A percentile compares a stretch with the other conserved stretches of the same genome.
These are phyloP conservation scores for Cyrtorhinus lividipennis DNA, from an alignment of 1,140 invertebrate species.

Conservation along the genomic window DNA sequence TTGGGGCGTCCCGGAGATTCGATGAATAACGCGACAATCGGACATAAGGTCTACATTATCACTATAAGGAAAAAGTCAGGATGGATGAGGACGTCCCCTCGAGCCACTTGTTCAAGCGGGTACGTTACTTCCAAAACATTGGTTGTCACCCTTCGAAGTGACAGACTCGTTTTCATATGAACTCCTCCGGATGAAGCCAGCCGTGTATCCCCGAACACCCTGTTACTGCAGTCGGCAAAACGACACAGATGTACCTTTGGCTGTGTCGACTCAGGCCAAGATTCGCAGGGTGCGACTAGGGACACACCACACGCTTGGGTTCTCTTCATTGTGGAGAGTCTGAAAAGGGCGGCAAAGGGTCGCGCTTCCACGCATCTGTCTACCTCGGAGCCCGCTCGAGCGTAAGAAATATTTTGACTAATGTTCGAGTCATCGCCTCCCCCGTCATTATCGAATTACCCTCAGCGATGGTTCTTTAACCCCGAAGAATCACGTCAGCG, in stretches of 20 bases:
- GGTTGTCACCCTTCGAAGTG: not conserved
- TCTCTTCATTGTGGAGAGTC: not conserved
- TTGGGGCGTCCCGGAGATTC: not conserved
- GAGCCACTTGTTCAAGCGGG: not conserved
- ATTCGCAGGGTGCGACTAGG: not conserved
- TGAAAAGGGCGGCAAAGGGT: not conserved
- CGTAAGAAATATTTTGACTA: constrained; percentile 9
- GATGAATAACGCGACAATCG: not conserved
- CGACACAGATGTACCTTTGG: constrained; percentile 2
- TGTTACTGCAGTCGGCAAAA: not conserved
- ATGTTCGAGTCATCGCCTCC: constrained; percentile 1
- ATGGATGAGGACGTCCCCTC: not conserved
- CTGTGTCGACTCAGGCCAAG: no score
- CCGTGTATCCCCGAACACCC: no score
- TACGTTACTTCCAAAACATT: constrained; percentile 7
- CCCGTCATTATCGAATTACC: not conserved
- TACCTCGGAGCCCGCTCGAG: not conserved
- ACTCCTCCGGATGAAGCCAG: no score
- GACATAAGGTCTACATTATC: constrained; percentile 7
- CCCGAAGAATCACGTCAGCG: no score
- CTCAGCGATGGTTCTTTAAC: not conserved
- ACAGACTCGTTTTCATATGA: no score
- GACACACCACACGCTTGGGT: not conserved
- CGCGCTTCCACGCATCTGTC: not conserved
- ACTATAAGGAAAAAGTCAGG: not conserved